A percentile compares a stretch with the other conserved stretches of the same genome.
phyloP scores from a whole-genome alignment of 2,888 invertebrate genomes.

The Kuschelorhynchus macadamiae region DNA sequence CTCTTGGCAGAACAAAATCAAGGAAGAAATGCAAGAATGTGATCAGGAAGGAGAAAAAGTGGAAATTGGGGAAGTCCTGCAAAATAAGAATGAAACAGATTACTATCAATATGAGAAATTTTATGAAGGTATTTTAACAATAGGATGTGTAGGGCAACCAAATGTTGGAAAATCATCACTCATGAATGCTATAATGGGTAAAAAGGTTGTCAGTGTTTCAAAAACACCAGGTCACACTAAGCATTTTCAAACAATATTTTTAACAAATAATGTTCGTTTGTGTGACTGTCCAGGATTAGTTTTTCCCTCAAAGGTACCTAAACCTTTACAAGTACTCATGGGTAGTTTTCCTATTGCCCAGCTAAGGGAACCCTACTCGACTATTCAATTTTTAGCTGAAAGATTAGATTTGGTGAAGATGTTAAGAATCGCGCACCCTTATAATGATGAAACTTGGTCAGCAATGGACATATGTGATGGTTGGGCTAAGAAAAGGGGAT shows the following conservation, averaged over 20 bases:
- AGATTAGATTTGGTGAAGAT: slow-evolving; percentile 80
- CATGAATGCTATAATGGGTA: slow-evolving; percentile 93
- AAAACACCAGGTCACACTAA: slow-evolving; percentile 96
- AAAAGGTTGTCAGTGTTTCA: slow-evolving; percentile 94
- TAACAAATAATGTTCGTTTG: slow-evolving; percentile 87
- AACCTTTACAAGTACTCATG: slow-evolving; percentile 88
- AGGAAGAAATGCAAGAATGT: slow-evolving; percentile 80
- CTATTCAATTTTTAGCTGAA: slow-evolving; percentile 83
- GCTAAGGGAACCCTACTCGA: slow-evolving; percentile 87
- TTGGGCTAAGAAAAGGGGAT: slow-evolving; percentile 91
- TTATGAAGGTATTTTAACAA: slow-evolving; percentile 84
- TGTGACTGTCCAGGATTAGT: slow-evolving; percentile 97
- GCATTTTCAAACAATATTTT: slow-evolving; percentile 95
- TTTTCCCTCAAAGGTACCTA: slow-evolving; percentile 90
- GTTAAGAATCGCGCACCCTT: slow-evolving; percentile 80
- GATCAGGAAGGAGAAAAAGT: slow-evolving; percentile 69
- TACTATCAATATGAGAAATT: slow-evolving; percentile 79
- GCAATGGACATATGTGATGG: slow-evolving; percentile 92
- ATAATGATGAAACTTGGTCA: slow-evolving; percentile 85
- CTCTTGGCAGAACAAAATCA: slow-evolving; percentile 88
- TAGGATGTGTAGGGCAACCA: slow-evolving; percentile 87
- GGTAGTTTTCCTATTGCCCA: slow-evolving; percentile 96
- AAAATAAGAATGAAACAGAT: slow-evolving; percentile 73
- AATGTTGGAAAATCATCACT: slow-evolving; percentile 97
- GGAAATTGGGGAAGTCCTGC: slow-evolving; percentile 67